phyloP scores from a whole-genome alignment of 2,888 invertebrate species.

The Orthosia gothica region DNA sequence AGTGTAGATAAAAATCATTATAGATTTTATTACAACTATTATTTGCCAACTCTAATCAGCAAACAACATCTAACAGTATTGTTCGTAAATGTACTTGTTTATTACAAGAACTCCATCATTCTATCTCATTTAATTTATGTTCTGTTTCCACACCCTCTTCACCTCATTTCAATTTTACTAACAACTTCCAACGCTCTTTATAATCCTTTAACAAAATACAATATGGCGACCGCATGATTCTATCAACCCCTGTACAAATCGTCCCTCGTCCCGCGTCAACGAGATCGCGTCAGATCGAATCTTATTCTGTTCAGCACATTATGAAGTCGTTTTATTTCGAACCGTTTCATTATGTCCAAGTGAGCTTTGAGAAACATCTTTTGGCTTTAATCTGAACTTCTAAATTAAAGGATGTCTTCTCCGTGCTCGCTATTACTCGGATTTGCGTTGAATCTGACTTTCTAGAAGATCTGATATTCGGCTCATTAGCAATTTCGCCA shows the following conservation, averaged over 20 bases:
- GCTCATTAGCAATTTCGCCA: slow-evolving; percentile 40
- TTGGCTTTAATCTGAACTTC: slow-evolving; percentile 52
- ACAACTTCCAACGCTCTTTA: neutral
- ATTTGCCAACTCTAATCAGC: no score
- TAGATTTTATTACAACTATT: no score
- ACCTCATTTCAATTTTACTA: neutral
- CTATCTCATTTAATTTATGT: neutral
- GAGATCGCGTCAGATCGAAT: slow-evolving; percentile 46
- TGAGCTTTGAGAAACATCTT: slow-evolving; percentile 48
- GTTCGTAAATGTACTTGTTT: neutral
- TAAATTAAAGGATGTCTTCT: slow-evolving; percentile 44
- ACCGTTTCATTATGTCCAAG: slow-evolving; percentile 42
- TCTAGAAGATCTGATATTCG: slow-evolving; percentile 30
- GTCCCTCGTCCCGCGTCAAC: slow-evolving; percentile 29
- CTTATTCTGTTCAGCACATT: slow-evolving; percentile 49
- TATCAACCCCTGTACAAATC: slow-evolving; percentile 49
- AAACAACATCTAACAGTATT: neutral
- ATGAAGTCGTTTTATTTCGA: slow-evolving; percentile 41
- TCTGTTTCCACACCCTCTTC: neutral
- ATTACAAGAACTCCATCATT: neutral
- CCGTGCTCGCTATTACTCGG: slow-evolving; percentile 11
- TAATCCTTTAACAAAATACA: slow-evolving; percentile 31
- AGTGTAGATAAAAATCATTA: no score
- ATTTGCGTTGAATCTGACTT: slow-evolving; percentile 39
- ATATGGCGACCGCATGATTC: slow-evolving; percentile 27